Base-by-base conservation (phyloP, 2,797 vertebrate genomes). In the Propithecus perrieri region DNA sequence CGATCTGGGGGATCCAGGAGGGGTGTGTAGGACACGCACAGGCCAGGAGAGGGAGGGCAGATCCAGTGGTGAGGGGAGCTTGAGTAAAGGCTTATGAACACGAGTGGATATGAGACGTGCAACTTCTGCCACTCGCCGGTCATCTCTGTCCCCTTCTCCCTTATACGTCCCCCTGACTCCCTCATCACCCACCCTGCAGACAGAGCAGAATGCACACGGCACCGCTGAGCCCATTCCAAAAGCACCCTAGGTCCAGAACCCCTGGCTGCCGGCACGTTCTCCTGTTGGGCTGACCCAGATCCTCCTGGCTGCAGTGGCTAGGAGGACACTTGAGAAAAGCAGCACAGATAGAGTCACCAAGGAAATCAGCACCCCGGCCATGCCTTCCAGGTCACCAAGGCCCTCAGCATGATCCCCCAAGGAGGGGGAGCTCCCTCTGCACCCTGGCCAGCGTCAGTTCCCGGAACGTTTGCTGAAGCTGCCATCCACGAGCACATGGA, bases 401-500 rank as follows among this genome's bases (percentile, higher is more conserved):
- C 5, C 69, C 75, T 90, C 4, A 2, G 10, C 24, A 2, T 75
- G 59, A 81, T 65, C 86, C 74, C 2, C 0, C 67, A 2, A 12
- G 28, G 65, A 79, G 2, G 12, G 35, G 35, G 43, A 71, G 57
- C 57, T 85, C 43, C 84, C 84, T 86, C 53, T 67, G 48, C 41
- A 33, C 67, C 74, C 59, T 88, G 84, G 18, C 18, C n/a, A 4
- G 0, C 38, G 80, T 83, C 33, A 4, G 59, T 78, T 84, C 48
- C 87, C 1, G n/a, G 81, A 92, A 94, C 81, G 84, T 65, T 87
- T 33, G 6, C 94, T 41, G 43, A 80, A 94, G 92, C 92, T 79
- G 89, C 94, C 88, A n/a, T 90, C 55, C 71, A 59, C 11, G n/a
- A 94, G 74, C 94, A 95, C 69, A 53, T 86, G 18, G 76, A 90